Base-by-base conservation (phyloP, 2,113 vertebrate species). In the Conger conger region DNA sequence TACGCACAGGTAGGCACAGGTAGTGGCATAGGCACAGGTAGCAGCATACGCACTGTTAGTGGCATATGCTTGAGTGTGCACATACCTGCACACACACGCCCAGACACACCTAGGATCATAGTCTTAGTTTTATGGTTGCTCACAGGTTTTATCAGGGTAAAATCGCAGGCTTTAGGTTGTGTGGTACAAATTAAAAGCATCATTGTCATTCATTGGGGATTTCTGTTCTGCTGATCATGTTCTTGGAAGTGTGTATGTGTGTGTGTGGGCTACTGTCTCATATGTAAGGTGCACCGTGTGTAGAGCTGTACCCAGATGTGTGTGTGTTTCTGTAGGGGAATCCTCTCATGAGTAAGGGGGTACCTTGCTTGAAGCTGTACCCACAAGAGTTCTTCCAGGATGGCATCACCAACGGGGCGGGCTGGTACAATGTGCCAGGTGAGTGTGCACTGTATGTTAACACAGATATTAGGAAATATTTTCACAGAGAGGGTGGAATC, bases 371-470 rank as follows among this genome's bases (percentile, higher is more conserved):
- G 85, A 92, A 96, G 38, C 90, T 98, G 81, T 97, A 96, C 84
- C 93, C 94, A 80, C 86, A 86, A 0, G 97, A 99, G 86, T 97
- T 96, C 91, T 99, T 99, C 91, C 83, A 92, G 6, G 96, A 96
- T 13, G 98, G 98, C 84, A 98, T 99, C 94, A 99, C 97, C 80
- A 99, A 99, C 0, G 98, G 98, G n/a, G 98, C 98, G 80, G 90
- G 93, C 76, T 99, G 98, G 98, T 99, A 99, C 94, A 98, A 94
- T 0, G 96, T 99, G 79, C 93, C 97, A 90, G 98, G 98, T 99
- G 93, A 92, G 93, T 50, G 45, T 5, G 6, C 7, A 7, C 23
- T 20, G 17, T n/a, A n/a, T n/a, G n/a, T n/a, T n/a, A n/a, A n/a
- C n/a, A n/a, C n/a, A n/a, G n/a, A n/a, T n/a, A n/a, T n/a, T n/a